These are phyloP conservation scores for Uria aalge DNA, from an alignment of 2,113 vertebrate species.

Conservation along the genomic window DNA sequence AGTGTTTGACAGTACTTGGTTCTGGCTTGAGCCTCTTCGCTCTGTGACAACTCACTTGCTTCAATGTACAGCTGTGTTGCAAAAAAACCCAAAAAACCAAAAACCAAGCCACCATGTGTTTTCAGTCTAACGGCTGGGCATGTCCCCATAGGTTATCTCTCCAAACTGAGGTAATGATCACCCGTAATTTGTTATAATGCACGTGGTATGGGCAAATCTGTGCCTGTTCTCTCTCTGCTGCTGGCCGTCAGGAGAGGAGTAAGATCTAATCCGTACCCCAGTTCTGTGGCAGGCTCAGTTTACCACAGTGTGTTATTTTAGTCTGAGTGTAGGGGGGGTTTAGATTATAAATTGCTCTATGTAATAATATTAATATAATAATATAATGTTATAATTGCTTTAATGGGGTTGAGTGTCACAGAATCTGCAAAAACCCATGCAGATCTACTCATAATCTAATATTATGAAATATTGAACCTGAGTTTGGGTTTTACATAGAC, in stretches of 20 bases:
- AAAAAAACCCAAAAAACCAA: background rate
- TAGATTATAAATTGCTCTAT: background rate
- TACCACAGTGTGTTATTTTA: background rate
- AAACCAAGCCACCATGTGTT: background rate
- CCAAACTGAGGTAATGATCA: background rate
- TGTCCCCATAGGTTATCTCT: background rate
- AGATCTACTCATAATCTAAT: background rate
- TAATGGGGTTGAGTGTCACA: background rate
- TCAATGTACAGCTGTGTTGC: background rate
- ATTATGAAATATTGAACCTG: accelerated
- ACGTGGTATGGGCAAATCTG: background rate
- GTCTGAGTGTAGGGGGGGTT: accelerated
- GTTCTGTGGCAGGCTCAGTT: background rate
- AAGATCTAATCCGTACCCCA: background rate
- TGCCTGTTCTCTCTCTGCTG: background rate
- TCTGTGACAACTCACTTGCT: background rate
- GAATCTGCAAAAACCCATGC: background rate
- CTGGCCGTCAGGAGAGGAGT: background rate
- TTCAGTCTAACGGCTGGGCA: background rate
- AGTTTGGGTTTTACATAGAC: background rate
- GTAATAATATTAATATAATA: background rate
- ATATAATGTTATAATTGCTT: background rate
- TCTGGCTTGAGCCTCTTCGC: background rate
- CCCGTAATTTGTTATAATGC: background rate
- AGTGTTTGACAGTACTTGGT: background rate